Evolutionary conservation across 1,140 invertebrate genomes (phyloP), one percentile per base, ranked within the genome.

Genomic region (Tetramorium alpestre): DNA sequence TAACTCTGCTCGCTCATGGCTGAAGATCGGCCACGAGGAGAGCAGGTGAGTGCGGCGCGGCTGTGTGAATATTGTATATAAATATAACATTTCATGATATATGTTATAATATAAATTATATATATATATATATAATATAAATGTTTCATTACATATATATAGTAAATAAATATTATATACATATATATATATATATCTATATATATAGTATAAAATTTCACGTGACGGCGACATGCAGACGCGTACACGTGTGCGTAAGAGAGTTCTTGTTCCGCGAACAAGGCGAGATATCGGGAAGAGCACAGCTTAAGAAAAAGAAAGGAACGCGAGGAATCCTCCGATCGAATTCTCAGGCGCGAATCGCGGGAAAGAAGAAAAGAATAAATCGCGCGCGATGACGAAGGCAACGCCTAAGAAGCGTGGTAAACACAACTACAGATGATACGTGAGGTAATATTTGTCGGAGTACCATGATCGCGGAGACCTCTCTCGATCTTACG

Each of bases 161-260:
- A 4, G 4, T 4, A 33, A 33, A 33, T 33, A 33, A 4, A 33
- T 3, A 33, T 33, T 33, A 2, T 33, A 2, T 33, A 2, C 4
- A 33, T 33, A 33, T 33, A 33, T 33, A 33, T 33, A 33, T 33
- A 33, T 33, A 33, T 33, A 33, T 3, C 2, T 33, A 33, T 33
- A 22, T 33, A 44, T 13, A n/a, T 84, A 41, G 49, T 47, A 7
- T 11, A 33, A 64, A 85, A 64, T 78, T 64, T 54, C 67, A 51
- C 72, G n/a, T 64, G 70, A 72, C 33, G 11, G 0, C 11, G 16
- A 38, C 22, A 25, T 65, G 41, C 51, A 13, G 38, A 44, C n/a
- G 65, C 22, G 51, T 18, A 22, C 13, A 65, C 16, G 60, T 22
- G 22, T 18, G 18, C 3, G 18, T 47, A 44, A 44, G 33, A 69